Evolutionary conservation across 2,888 invertebrate species (phyloP), one percentile per base, ranked within the genome.

Genomic region (Drosophila heteroneura): DNA sequence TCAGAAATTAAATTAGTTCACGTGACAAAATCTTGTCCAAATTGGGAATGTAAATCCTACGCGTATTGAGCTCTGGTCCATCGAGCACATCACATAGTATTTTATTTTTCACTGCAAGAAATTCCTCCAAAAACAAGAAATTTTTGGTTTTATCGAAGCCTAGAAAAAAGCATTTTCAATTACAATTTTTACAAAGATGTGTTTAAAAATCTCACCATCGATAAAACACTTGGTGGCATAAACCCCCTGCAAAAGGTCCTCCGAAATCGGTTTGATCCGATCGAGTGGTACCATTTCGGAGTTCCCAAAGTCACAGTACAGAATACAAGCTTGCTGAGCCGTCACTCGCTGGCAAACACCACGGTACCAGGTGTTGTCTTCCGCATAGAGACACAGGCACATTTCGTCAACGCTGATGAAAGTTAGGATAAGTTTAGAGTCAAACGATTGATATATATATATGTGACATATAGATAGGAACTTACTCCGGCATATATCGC

Each of bases 271-370:
- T 56, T 83, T 79, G 0, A 90, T 49, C 0, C 41, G 37, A 0
- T 68, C 30, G 1, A 77, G 1, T 0, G 70, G 9, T 12, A 83
- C 79, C 1, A 37, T 2, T 37, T 81, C 85, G 0, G 14, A 3
- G 33, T 87, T 87, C 6, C 90, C 90, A 76, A 70, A 87, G 58
- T 87, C 87, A 5, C 58, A 65, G 39, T 77, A 90, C 0, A 63
- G 22, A 39, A 90, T 74, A 6, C 28, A 22, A 0, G 44, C 72
- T 16, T 35, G 33, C 16, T 70, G 10, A 7, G n/a, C 71, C 1
- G 7, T 33, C 5, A 71, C 30, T 7, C 54, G 53, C 2, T 47
- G 33, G 41, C 90, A 87, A 41, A 79, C 68, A 12, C 72, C 83
- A 6, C 87, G 88, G 49, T 88, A 85, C 90, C 87, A 90, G 4